Evolutionary conservation across 64 coral and sea anemone genomes (phyloP).

Genomic region (Catalaphyllia jardinei): DNA sequence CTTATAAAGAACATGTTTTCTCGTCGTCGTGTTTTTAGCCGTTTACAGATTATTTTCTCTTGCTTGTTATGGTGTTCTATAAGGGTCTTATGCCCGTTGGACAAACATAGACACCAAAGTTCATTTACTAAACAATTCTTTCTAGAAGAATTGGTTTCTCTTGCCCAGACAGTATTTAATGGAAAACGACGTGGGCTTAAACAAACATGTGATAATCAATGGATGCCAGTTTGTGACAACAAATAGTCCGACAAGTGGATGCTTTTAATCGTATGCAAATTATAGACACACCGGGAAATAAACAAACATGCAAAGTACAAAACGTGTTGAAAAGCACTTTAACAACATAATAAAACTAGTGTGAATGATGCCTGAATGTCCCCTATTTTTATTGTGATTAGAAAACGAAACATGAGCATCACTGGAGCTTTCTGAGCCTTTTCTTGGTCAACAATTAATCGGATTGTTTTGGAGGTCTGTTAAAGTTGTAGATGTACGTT

Average conservation of each 20-base stretch:
- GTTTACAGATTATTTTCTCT: no score
- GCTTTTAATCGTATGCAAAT: constrained; percentile 18
- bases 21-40: neutral
- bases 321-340: neutral
- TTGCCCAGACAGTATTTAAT: no score
- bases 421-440: neutral
- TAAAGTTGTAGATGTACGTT: neutral
- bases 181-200: no score
- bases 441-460: neutral
- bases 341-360: neutral
- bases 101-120: no score
- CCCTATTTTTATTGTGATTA: neutral
- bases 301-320: neutral
- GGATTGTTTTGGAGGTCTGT: neutral
- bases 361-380: neutral
- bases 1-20: neutral
- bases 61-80: no score
- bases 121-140: no score
- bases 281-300: neutral
- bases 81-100: no score
- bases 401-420: neutral
- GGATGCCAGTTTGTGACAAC: neutral
- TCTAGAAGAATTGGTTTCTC: no score
- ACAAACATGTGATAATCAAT: no score
- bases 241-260: neutral